These are phyloP conservation scores for Oxyruncus cristatus DNA, from an alignment of 2,113 vertebrate genomes.

Conservation along the genomic window DNA sequence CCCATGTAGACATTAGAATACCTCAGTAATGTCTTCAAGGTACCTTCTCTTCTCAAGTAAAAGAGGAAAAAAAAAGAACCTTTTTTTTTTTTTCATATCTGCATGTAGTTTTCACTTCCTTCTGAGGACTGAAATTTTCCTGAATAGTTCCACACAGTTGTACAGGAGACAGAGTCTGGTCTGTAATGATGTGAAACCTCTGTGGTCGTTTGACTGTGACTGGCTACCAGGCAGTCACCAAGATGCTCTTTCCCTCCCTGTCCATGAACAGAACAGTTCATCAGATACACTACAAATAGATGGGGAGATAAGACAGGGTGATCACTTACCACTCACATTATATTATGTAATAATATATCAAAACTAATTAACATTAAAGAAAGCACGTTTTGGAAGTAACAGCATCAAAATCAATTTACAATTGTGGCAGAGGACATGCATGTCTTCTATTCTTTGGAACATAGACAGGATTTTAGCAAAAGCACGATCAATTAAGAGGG, in stretches of 20 bases:
- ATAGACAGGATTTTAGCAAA: neutral
- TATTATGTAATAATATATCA: neutral
- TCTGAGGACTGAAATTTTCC: neutral
- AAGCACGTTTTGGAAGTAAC: rapidly evolving
- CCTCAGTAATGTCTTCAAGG: neutral
- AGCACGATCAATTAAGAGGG: neutral
- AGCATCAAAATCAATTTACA: neutral
- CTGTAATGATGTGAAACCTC: neutral
- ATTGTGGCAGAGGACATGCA: neutral
- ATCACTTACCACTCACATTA: neutral
- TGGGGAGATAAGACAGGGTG: neutral
- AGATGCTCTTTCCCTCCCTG: neutral
- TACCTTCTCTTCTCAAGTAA: neutral
- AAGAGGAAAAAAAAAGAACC: neutral
- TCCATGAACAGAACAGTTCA: neutral
- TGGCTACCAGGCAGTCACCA: neutral
- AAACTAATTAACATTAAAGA: neutral
- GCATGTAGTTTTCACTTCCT: neutral
- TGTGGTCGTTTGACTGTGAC: neutral
- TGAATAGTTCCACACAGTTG: too few species aligned
- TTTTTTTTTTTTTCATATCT: neutral
- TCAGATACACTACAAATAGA: neutral
- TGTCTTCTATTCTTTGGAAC: neutral
- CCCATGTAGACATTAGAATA: neutral
- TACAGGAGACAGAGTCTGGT: neutral